Conservation (phyloP, 2,888 invertebrate genomes). For the Eurytoma adleriae region DNA sequence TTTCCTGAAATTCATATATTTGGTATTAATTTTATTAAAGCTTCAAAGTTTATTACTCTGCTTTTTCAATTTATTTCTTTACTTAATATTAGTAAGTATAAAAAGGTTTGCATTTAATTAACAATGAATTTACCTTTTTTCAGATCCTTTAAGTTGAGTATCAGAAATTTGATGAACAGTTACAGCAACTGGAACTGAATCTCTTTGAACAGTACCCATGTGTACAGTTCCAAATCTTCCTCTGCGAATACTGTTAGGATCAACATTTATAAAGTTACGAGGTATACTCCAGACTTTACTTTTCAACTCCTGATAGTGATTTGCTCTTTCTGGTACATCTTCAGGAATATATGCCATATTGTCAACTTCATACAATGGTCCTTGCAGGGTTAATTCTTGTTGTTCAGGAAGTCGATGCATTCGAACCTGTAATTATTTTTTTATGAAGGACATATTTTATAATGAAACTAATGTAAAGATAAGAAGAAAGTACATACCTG, state of each 20-base stretch:
- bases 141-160: slow-evolving; percentile 77
- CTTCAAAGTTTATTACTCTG: too few relatives aligned
- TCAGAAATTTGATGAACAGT: slow-evolving; percentile 83
- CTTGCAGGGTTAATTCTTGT: slow-evolving; percentile 86
- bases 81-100: too few relatives aligned
- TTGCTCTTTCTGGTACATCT: slow-evolving; percentile 81
- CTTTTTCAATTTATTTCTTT: neutral
- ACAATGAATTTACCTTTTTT: slow-evolving; percentile 73
- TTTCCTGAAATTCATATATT: slow-evolving; percentile 63
- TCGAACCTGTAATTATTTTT: slow-evolving; percentile 62
- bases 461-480: neutral
- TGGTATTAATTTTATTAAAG: neutral
- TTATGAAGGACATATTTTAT: neutral
- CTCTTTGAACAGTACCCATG: slow-evolving; percentile 82
- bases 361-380: slow-evolving; percentile 88
- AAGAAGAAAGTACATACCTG: slow-evolving; percentile 71
- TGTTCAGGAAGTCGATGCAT: slow-evolving; percentile 79
- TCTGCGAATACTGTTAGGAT: slow-evolving; percentile 83
- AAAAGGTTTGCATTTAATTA: neutral
- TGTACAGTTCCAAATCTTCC: slow-evolving; percentile 89
- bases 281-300: slow-evolving; percentile 87
- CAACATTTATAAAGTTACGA: slow-evolving; percentile 84
- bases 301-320: slow-evolving; percentile 86
- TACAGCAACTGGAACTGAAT: slow-evolving; percentile 78
- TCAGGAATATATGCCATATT: slow-evolving; percentile 88